Percentiles rank a stretch among this genome's conserved stretches.
phyloP scores from a whole-genome alignment of 2,888 invertebrate genomes.

The Lasius platythorax region DNA sequence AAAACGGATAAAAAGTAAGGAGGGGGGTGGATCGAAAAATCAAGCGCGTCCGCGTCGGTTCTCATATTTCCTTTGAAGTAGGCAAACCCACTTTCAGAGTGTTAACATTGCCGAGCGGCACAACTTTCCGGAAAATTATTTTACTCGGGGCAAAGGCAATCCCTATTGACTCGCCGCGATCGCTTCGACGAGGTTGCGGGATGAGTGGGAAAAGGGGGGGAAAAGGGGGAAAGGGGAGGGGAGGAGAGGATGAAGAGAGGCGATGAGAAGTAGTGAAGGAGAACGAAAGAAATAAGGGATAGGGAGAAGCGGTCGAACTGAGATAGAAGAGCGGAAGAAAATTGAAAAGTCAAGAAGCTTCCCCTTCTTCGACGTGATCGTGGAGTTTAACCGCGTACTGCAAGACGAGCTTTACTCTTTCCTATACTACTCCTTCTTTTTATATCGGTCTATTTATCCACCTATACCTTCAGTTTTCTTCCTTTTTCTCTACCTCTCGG shows the following conservation, averaged over 20 bases:
- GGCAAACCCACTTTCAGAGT: constrained; percentile 55
- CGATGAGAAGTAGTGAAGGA: neutral
- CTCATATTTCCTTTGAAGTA: constrained; percentile 60
- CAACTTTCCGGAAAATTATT: constrained; percentile 70
- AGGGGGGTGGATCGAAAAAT: constrained; percentile 43
- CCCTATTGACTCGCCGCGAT: constrained; percentile 69
- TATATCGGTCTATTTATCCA: constrained; percentile 45
- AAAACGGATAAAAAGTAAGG: constrained; percentile 26
- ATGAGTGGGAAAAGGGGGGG: constrained; percentile 20
- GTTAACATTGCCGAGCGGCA: constrained; percentile 54
- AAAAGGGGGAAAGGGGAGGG: neutral
- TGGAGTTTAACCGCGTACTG: constrained; percentile 67
- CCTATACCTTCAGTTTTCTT: constrained; percentile 20
- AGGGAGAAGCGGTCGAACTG: constrained; percentile 24
- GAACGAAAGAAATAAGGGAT: neutral
- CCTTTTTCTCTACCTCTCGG: constrained; percentile 4
- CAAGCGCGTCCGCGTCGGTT: constrained; percentile 53
- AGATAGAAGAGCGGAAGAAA: constrained; percentile 70
- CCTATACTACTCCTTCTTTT: constrained; percentile 49
- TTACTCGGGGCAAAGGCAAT: constrained; percentile 60
- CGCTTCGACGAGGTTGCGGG: constrained; percentile 55
- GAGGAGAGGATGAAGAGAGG: neutral
- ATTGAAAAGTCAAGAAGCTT: constrained; percentile 80
- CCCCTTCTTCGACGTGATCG: constrained; percentile 32
- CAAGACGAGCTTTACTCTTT: constrained; percentile 60